Percentiles rank a stretch among this genome's conserved stretches.
phyloP scores from a whole-genome alignment of 2,113 vertebrate species.

The Lasiurus cinereus region DNA sequence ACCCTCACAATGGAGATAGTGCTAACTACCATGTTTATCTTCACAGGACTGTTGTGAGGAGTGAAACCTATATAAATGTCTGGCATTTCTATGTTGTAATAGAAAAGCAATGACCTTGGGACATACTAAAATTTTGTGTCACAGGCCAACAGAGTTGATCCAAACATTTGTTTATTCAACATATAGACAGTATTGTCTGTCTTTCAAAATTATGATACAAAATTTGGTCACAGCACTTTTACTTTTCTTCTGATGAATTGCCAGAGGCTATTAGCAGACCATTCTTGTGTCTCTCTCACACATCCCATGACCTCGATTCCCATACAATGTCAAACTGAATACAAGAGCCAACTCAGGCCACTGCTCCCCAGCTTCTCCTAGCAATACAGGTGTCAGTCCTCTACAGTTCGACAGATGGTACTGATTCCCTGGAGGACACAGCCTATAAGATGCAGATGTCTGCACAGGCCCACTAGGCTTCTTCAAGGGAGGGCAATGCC shows the following conservation, averaged over 20 bases:
- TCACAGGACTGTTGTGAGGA: background rate
- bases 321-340: background rate
- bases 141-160: background rate
- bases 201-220: slow-evolving; percentile 11
- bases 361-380: accelerated
- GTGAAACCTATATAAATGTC: background rate
- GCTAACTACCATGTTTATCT: background rate
- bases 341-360: background rate
- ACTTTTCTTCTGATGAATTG: background rate
- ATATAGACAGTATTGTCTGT: background rate
- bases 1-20: background rate
- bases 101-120: background rate
- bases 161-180: background rate
- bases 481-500: background rate
- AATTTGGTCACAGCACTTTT: background rate
- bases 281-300: background rate
- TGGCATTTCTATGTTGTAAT: background rate
- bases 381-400: background rate
- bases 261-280: background rate
- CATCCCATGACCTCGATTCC: background rate
- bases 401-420: too few relatives aligned
- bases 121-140: background rate
- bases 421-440: background rate
- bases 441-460: background rate
- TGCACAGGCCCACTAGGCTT: background rate